Base-by-base conservation (phyloP, 2,888 invertebrate species). In the Drosophila melanosoma region DNA sequence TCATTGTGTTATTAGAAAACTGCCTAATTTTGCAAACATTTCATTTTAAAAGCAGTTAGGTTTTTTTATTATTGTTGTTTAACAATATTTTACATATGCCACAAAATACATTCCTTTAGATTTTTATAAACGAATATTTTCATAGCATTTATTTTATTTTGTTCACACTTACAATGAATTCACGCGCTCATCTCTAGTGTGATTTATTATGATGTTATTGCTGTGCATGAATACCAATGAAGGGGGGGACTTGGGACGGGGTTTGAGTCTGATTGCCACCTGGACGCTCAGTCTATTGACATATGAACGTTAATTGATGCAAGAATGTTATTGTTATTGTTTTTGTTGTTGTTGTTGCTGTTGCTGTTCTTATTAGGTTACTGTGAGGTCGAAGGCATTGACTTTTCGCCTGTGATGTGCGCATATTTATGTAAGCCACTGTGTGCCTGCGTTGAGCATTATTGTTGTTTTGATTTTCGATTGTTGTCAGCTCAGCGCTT, bases 381-480 rank as follows among this genome's bases (percentile, higher is more conserved):
- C 36, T 42, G 54, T n/a, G 36, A 33, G 29, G 40, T 48, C 54
- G 12, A 69, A 84, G 84, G 75, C 79, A 87, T 77, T 87, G 87
- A 87, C 85, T 87, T 71, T 64, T 49, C 81, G 77, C 73, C 77
- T 83, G 75, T 83, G 82, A 60, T 80, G 79, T 74, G 63, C 69
- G 54, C 54, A 71, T 54, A 71, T 72, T 76, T 82, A 70, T 72
- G 54, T 69, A 72, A 74, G 60, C 45, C 53, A 87, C 71, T 76
- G 74, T 71, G 15, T 56, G 17, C 23, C 20, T 23, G 35, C 12
- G 48, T 36, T 29, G 36, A 38, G 20, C 54, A 40, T 73, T 59
- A 48, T 73, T 61, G 65, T 84, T 76, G 70, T 85, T 87, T 82
- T 85, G 85, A 77, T 87, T 87, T 85, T 77, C 60, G 65, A 81